Conservation (phyloP, 2,797 vertebrate species). For the Bufotes viridis region DNA sequence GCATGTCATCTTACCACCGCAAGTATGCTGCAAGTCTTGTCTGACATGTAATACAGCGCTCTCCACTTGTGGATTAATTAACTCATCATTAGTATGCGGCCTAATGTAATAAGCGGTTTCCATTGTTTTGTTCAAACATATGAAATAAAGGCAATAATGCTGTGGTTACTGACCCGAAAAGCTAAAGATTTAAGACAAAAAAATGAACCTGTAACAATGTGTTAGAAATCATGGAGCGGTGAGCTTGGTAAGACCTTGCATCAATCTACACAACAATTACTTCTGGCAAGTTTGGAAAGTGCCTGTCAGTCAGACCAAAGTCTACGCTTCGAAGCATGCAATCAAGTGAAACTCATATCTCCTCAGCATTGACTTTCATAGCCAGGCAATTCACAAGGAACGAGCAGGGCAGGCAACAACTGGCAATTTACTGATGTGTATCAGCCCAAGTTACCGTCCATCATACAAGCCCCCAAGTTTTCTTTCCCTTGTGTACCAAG, state of each 20-base stretch:
- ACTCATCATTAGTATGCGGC: too few species aligned
- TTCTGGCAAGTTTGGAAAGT: background rate
- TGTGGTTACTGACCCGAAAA: background rate
- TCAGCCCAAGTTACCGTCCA: background rate
- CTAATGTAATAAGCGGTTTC: too few species aligned
- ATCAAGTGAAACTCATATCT: background rate
- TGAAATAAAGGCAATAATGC: background rate
- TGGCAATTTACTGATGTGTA: background rate
- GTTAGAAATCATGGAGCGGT: background rate
- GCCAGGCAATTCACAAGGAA: background rate
- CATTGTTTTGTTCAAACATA: background rate
- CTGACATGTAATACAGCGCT: too few species aligned
- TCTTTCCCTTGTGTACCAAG: background rate
- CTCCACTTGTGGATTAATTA: too few species aligned
- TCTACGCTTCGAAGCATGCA: background rate
- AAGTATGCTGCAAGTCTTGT: too few species aligned
- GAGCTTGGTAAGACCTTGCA: background rate
- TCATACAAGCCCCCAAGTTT: background rate
- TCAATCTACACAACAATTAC: constrained; percentile 21
- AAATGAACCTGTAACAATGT: background rate
- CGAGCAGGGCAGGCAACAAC: background rate
- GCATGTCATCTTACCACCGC: too few species aligned
- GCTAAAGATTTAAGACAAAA: background rate
- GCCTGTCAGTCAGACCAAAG: constrained; percentile 1
- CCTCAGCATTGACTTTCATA: background rate